Percentiles rank a stretch among this genome's conserved stretches.
These are phyloP conservation scores for Parthenolecanium corni DNA, from an alignment of 2,888 invertebrate genomes.

Conservation along the genomic window DNA sequence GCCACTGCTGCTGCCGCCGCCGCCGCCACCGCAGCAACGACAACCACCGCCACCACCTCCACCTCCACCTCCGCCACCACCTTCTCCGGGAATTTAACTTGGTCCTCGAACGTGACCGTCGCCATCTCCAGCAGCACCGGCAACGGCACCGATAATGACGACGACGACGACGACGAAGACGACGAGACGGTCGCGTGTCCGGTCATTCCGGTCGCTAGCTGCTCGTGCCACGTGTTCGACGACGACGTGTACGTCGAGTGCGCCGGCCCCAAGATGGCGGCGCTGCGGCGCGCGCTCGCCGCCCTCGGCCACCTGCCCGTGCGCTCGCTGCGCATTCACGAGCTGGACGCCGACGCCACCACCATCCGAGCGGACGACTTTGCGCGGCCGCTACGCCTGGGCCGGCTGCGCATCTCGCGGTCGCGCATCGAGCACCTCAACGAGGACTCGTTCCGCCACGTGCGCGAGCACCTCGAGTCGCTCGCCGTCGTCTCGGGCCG, in stretches of 20 bases:
- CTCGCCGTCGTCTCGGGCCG: slow-evolving; percentile 66
- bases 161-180: slow-evolving; percentile 42
- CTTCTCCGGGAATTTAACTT: slow-evolving; percentile 82
- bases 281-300: slow-evolving; percentile 58
- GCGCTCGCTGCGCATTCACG: slow-evolving; percentile 78
- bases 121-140: slow-evolving; percentile 62
- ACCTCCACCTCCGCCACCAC: slow-evolving; percentile 43
- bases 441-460: slow-evolving; percentile 52
- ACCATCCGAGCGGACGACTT: slow-evolving; percentile 64
- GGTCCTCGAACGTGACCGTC: slow-evolving; percentile 77
- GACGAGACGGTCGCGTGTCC: slow-evolving; percentile 2
- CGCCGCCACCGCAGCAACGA: not conserved
- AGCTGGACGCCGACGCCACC: slow-evolving; percentile 68
- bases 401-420: slow-evolving; percentile 65
- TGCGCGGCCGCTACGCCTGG: slow-evolving; percentile 41
- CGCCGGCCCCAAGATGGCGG: slow-evolving; percentile 64
- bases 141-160: slow-evolving; percentile 52
- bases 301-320: slow-evolving; percentile 42
- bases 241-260: slow-evolving; percentile 84
- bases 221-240: slow-evolving; percentile 85
- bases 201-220: slow-evolving; percentile 51
- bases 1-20: not conserved
- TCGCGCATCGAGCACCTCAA: slow-evolving; percentile 49
- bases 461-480: slow-evolving; percentile 39
- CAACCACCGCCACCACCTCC: not conserved